A percentile compares a stretch with the other conserved stretches of the same genome.
phyloP scores from a whole-genome alignment of 2,113 vertebrate genomes.

The Cyprinus carpio region DNA sequence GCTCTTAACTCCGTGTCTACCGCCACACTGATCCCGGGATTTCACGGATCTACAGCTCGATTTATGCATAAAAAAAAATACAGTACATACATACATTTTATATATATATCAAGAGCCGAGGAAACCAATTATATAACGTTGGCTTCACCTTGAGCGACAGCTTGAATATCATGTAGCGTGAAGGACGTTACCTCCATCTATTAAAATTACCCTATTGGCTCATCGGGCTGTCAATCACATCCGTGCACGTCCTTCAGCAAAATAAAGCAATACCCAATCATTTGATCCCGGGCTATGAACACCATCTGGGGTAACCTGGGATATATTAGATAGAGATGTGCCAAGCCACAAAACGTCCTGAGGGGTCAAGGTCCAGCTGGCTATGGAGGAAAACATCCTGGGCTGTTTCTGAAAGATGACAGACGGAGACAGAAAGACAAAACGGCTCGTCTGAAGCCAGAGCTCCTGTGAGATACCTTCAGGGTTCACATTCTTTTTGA shows the following conservation, averaged over 20 bases:
- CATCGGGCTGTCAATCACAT: slow-evolving; percentile 26
- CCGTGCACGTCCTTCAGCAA: slow-evolving; percentile 17
- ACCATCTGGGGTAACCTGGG: slow-evolving; percentile 16
- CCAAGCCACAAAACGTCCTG: not conserved
- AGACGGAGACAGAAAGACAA: not conserved
- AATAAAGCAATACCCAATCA: slow-evolving; percentile 14
- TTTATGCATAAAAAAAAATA: not conserved
- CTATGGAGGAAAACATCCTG: not conserved
- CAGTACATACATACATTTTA: not conserved
- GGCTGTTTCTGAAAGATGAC: not conserved
- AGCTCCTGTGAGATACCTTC: not conserved
- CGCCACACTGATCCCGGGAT: slow-evolving; percentile 14
- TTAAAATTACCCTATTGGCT: slow-evolving; percentile 27
- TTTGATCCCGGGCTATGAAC: slow-evolving; percentile 7
- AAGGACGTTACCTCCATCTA: slow-evolving; percentile 26
- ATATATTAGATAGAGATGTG: slow-evolving; percentile 16
- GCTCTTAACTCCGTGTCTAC: not conserved
- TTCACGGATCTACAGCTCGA: slow-evolving; percentile 14
- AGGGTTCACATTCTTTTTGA: not conserved
- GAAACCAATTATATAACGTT: slow-evolving; percentile 3
- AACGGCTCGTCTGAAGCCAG: not conserved
- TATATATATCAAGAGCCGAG: not conserved
- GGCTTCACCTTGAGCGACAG: slow-evolving; percentile 2
- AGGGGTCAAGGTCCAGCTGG: slow-evolving; percentile 34
- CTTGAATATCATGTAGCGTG: not conserved